These are phyloP conservation scores for Rotaria macrura DNA, from an alignment of 2,888 invertebrate species.

Conservation along the genomic window DNA sequence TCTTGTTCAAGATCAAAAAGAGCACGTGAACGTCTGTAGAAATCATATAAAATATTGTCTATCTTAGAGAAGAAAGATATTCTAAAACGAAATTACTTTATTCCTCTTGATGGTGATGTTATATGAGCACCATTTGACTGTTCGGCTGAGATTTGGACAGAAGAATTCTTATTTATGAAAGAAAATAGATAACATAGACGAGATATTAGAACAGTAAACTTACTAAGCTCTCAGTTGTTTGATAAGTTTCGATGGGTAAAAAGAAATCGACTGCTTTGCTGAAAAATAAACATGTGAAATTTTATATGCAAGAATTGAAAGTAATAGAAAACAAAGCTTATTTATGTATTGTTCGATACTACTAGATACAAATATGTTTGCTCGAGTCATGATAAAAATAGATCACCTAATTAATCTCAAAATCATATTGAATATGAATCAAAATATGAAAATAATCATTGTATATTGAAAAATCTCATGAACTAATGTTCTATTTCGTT, in stretches of 20 bases:
- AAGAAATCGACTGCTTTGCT: background rate
- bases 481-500: background rate
- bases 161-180: too few relatives aligned
- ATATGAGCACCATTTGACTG: background rate
- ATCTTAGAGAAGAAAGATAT: background rate
- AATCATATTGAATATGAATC: background rate
- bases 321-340: too few relatives aligned
- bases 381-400: too few relatives aligned
- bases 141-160: background rate
- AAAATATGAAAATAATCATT: background rate
- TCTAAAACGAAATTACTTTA: background rate
- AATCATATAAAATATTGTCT: background rate
- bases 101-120: background rate
- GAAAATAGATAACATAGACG: background rate
- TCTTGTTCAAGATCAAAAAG: background rate
- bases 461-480: background rate
- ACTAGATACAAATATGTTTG: too few relatives aligned
- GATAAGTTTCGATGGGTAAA: background rate
- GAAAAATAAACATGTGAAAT: background rate
- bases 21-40: background rate
- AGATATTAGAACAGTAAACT: background rate
- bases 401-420: background rate
- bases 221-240: background rate
- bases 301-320: too few relatives aligned
- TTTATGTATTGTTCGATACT: too few relatives aligned